phyloP scores from a whole-genome alignment of 2,113 vertebrate species.

The Crotalus viridis region DNA sequence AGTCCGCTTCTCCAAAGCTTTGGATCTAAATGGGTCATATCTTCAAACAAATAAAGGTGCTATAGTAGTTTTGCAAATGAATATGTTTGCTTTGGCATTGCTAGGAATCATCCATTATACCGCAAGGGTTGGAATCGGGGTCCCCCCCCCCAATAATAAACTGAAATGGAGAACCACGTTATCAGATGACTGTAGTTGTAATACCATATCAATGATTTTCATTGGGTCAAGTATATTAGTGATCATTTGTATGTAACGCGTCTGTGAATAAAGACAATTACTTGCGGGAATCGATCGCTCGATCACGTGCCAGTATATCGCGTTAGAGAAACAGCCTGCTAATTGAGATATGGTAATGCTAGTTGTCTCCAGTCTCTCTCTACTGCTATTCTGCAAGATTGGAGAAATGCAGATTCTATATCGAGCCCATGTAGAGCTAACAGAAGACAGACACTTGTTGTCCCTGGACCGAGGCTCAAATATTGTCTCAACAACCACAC shows the following conservation, averaged over 20 bases:
- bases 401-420: neutral
- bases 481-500: neutral
- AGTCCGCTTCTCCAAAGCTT: no score
- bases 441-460: neutral
- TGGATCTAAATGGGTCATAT: neutral
- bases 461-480: neutral
- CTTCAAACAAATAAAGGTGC: neutral
- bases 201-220: neutral
- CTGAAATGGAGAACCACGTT: neutral
- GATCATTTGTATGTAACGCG: neutral
- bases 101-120: neutral
- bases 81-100: neutral
- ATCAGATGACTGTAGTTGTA: neutral
- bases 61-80: neutral
- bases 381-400: neutral
- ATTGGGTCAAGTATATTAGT: neutral
- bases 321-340: neutral
- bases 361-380: neutral
- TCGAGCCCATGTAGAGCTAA: neutral
- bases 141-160: neutral
- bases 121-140: neutral
- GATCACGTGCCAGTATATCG: neutral
- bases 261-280: neutral
- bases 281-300: neutral
- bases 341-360: neutral